A percentile compares a stretch with the other conserved stretches of the same genome.
These are phyloP conservation scores for Zonitis immaculata DNA, from an alignment of 2,888 invertebrate genomes.

Conservation along the genomic window DNA sequence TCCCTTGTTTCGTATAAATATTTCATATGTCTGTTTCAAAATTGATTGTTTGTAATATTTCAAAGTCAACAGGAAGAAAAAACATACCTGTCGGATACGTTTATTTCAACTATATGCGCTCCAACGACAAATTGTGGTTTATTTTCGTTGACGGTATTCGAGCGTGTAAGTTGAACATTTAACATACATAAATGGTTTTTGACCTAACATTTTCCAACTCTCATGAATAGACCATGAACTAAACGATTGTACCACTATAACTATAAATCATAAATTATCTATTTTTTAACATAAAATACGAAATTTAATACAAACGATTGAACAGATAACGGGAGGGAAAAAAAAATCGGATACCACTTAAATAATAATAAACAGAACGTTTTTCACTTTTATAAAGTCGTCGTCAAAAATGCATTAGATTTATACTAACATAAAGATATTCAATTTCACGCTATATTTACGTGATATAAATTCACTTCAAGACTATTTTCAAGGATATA, in stretches of 20 bases:
- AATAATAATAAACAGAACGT: conserved; percentile 15
- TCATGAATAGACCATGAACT: conserved; percentile 25
- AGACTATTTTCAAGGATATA: conserved; percentile 29
- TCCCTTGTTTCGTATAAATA: background rate
- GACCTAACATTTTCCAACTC: conserved; percentile 20
- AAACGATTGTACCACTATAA: conserved; percentile 17
- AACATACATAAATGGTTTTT: conserved; percentile 14
- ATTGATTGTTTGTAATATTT: conserved; percentile 8
- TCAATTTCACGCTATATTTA: conserved; percentile 37
- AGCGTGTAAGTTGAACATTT: conserved; percentile 18
- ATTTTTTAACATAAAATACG: conserved; percentile 11
- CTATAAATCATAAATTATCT: conserved; percentile 16
- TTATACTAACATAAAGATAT: conserved; percentile 32
- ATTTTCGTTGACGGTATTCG: conserved; percentile 4
- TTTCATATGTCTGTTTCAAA: background rate
- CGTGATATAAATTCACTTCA: conserved; percentile 33
- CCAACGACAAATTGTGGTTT: conserved; percentile 11
- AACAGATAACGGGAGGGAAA: background rate
- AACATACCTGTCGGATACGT: conserved; percentile 9
- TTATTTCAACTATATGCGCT: conserved; percentile 6
- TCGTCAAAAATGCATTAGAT: conserved; percentile 26
- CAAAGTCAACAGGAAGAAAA: conserved; percentile 3
- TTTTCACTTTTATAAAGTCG: conserved; percentile 21
- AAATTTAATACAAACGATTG: background rate
- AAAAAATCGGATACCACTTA: conserved; percentile 15